Evolutionary conservation across 2,113 vertebrate genomes (phyloP).

Genomic region (Thymallus thymallus): DNA sequence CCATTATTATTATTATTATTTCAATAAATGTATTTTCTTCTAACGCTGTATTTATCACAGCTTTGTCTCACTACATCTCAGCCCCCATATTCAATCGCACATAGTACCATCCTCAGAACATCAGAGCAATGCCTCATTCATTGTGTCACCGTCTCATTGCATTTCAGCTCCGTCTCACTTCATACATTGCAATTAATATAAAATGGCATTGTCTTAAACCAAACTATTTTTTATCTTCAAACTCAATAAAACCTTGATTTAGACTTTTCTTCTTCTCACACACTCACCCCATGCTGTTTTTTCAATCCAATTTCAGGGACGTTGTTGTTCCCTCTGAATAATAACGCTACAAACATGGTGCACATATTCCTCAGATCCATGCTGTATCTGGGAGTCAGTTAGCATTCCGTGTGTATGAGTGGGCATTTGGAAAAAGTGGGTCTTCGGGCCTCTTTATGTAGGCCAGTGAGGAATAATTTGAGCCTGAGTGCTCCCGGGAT

Average conservation of each 20-base stretch:
- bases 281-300: conserved; percentile 34
- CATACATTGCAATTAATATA: not conserved
- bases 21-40: too few species aligned
- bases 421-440: conserved; percentile 44
- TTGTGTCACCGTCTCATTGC: not conserved
- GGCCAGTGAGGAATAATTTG: conserved; percentile 38
- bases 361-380: conserved; percentile 3
- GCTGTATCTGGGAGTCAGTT: not conserved
- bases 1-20: too few species aligned
- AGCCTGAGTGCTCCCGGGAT: conserved; percentile 39
- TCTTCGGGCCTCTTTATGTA: conserved; percentile 34
- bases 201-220: not conserved
- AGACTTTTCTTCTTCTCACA: not conserved
- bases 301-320: conserved; percentile 10
- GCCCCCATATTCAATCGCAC: not conserved
- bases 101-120: not conserved
- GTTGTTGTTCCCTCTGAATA: conserved; percentile 22
- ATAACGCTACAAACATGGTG: conserved; percentile 26
- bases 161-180: not conserved
- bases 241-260: conserved; percentile 26
- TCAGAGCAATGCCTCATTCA: not conserved
- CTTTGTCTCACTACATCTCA: too few species aligned
- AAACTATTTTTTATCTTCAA: conserved; percentile 4
- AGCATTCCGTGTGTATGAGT: conserved; percentile 25
- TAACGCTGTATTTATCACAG: too few species aligned